Percentiles rank a stretch among this genome's conserved stretches.
phyloP scores from a whole-genome alignment of 2,888 invertebrate species.

The Eucera pruinosa region DNA sequence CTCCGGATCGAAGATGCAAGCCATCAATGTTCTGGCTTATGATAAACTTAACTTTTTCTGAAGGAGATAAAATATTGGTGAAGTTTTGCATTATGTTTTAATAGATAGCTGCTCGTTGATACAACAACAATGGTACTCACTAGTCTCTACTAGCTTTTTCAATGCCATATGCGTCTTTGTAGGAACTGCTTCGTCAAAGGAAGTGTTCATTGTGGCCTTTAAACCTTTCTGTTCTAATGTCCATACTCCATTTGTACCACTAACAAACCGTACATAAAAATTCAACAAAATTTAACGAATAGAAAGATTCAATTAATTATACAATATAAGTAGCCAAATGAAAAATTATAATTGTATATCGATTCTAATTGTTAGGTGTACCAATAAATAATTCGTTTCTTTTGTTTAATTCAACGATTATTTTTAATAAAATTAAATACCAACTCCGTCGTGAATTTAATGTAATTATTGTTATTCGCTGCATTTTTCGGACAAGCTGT shows the following conservation, averaged over 20 bases:
- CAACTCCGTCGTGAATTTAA: too few relatives aligned
- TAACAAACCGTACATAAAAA: slow-evolving; percentile 81
- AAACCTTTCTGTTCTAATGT: slow-evolving; percentile 96
- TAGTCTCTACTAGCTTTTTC: slow-evolving; percentile 89
- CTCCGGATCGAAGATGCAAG: slow-evolving; percentile 95
- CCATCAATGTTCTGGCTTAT: slow-evolving; percentile 99
- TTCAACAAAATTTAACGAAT: neutral
- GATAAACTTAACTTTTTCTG: slow-evolving; percentile 91
- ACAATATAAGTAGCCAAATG: too few relatives aligned
- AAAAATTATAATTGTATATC: too few relatives aligned
- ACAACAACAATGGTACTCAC: slow-evolving; percentile 75
- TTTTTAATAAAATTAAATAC: too few relatives aligned
- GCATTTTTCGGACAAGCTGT: too few relatives aligned
- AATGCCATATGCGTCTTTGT: slow-evolving; percentile 98
- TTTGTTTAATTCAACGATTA: too few relatives aligned
- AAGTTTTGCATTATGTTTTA: neutral
- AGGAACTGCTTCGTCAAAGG: slow-evolving; percentile 95
- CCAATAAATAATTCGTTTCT: neutral
- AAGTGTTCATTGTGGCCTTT: slow-evolving; percentile 92
- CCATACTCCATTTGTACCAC: slow-evolving; percentile 98
- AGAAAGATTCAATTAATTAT: too few relatives aligned
- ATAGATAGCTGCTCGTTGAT: too few relatives aligned
- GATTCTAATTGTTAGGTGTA: neutral
- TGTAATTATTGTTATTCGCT: too few relatives aligned
- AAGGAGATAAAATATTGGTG: slow-evolving; percentile 59